phyloP scores from a whole-genome alignment of 2,888 invertebrate species.

The Orthosia incerta region DNA sequence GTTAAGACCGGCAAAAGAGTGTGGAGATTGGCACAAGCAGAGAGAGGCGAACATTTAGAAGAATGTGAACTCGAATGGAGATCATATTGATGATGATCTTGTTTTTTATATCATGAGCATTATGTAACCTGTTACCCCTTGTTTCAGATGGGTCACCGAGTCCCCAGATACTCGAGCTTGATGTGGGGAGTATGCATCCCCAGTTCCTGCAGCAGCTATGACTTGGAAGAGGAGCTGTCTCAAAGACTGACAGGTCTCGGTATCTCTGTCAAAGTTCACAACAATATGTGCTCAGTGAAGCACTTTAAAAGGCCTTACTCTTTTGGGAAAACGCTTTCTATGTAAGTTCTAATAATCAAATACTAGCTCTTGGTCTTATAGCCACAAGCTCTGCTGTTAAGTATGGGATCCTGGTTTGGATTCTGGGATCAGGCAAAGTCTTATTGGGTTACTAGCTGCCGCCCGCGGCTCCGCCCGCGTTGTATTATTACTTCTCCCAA shows the following conservation, averaged over 20 bases:
- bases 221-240: slow-evolving; percentile 87
- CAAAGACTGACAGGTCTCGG: slow-evolving; percentile 78
- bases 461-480: too few species aligned
- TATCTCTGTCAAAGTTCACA: slow-evolving; percentile 83
- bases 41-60: background rate
- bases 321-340: slow-evolving; percentile 85
- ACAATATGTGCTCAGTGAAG: slow-evolving; percentile 87
- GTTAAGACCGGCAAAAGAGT: background rate
- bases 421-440: background rate
- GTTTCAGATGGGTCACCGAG: slow-evolving; percentile 90
- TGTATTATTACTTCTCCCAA: too few species aligned
- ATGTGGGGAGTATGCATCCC: slow-evolving; percentile 92
- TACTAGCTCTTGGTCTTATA: background rate
- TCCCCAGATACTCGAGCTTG: slow-evolving; percentile 90
- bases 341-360: slow-evolving; percentile 80
- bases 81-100: background rate
- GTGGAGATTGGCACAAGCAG: too few species aligned
- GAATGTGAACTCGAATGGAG: background rate
- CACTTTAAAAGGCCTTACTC: slow-evolving; percentile 83
- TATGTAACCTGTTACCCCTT: slow-evolving; percentile 23
- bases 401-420: background rate
- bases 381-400: background rate
- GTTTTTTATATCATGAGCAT: too few species aligned
- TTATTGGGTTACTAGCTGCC: background rate
- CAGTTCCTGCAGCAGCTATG: slow-evolving; percentile 88